phyloP scores from a whole-genome alignment of 2,113 vertebrate species.

The Pygoscelis antarcticus region DNA sequence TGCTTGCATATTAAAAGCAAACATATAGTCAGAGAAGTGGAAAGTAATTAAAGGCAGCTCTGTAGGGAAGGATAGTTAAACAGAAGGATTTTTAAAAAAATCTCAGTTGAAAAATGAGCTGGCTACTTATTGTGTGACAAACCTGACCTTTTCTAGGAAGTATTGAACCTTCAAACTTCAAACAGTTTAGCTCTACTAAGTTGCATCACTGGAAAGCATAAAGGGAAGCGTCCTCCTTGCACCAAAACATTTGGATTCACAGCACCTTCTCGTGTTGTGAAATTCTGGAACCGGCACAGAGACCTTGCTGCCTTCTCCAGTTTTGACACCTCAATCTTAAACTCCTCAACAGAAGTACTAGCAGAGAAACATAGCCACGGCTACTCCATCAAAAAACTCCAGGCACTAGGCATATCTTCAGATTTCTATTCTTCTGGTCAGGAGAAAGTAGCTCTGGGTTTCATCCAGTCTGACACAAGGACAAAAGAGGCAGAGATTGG shows the following conservation, averaged over 20 bases:
- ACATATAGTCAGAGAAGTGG: neutral
- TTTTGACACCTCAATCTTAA: neutral
- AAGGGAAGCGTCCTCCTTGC: neutral
- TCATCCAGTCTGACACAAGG: neutral
- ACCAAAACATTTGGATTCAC: neutral
- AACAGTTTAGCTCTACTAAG: neutral
- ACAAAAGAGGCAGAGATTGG: neutral
- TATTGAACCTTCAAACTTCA: neutral
- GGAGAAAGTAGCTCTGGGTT: neutral
- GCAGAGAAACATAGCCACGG: neutral
- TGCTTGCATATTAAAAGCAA: conserved; percentile 31
- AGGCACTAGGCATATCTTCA: neutral
- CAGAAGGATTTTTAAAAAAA: neutral
- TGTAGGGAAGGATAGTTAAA: neutral
- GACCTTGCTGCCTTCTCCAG: neutral
- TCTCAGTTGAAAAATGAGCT: neutral
- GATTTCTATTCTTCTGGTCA: neutral
- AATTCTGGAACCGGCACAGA: neutral
- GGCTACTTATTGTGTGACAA: neutral
- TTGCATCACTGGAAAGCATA: neutral
- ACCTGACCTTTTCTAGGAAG: neutral
- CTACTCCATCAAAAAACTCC: neutral
- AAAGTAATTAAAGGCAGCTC: conserved; percentile 6
- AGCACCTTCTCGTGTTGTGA: neutral
- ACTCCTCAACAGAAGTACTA: neutral